Percentiles rank a stretch among this genome's conserved stretches.
Evolutionary conservation across 1,140 invertebrate genomes (phyloP).

Genomic region (Drosophila hydei): DNA sequence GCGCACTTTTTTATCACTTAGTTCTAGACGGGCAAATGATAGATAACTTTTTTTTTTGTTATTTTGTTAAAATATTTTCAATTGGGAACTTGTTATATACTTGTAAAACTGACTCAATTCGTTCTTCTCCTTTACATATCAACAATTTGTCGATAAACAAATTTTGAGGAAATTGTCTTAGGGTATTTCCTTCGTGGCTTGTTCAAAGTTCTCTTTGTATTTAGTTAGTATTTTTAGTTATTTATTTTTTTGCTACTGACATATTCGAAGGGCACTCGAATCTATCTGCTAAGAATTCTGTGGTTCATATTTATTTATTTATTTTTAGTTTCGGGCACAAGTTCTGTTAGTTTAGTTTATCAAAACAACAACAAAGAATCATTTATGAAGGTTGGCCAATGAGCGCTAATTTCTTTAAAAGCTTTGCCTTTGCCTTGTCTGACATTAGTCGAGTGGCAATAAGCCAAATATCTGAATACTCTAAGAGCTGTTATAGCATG

Average conservation of each 20-base stretch:
- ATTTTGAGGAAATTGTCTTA: too few species aligned
- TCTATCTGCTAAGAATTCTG: background rate
- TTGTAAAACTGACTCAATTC: too few species aligned
- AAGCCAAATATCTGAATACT: conserved; percentile 45
- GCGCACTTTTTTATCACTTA: too few species aligned
- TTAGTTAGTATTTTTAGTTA: too few species aligned
- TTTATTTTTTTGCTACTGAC: conserved; percentile 31
- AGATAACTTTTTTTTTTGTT: too few species aligned
- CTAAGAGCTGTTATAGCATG: background rate
- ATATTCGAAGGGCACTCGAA: background rate
- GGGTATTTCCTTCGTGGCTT: too few species aligned
- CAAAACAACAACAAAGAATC: conserved; percentile 8
- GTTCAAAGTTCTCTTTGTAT: too few species aligned
- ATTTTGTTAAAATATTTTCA: too few species aligned
- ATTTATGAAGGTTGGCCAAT: conserved; percentile 11
- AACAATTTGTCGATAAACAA: too few species aligned
- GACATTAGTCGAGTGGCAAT: conserved; percentile 54
- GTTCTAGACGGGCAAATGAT: too few species aligned
- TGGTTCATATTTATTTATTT: conserved; percentile 6
- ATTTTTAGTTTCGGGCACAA: conserved; percentile 4
- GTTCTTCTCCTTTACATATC: too few species aligned
- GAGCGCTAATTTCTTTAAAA: conserved; percentile 56
- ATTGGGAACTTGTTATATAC: too few species aligned
- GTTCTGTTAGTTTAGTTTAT: conserved; percentile 8
- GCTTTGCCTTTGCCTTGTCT: conserved; percentile 23